phyloP scores from a whole-genome alignment of 2,888 invertebrate genomes.

The Busseola fusca region DNA sequence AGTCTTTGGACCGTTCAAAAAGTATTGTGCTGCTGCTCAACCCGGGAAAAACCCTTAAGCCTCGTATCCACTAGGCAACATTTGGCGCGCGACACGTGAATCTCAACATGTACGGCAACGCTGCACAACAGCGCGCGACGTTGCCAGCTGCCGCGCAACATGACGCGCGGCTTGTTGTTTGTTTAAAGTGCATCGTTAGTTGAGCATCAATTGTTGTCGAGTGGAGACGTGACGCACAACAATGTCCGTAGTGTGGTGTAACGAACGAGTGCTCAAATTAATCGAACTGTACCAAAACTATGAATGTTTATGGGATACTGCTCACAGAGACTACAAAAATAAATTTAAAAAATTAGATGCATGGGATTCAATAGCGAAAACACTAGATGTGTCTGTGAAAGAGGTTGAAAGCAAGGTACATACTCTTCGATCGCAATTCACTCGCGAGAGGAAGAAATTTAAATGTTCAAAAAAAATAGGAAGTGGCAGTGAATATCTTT shows the following conservation, averaged over 20 bases:
- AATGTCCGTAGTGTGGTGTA: conserved; percentile 5
- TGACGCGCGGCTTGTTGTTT: too few relatives aligned
- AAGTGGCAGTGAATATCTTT: neutral
- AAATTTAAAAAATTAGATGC: neutral
- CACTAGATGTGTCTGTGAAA: neutral
- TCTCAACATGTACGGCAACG: too few relatives aligned
- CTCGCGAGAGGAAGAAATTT: neutral
- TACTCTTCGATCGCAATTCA: neutral
- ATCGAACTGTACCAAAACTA: conserved; percentile 8
- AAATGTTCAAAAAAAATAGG: neutral
- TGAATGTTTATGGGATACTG: conserved; percentile 10
- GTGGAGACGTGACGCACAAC: neutral
- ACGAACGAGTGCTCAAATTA: conserved; percentile 11
- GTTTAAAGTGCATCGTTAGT: too few relatives aligned
- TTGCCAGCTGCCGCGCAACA: too few relatives aligned
- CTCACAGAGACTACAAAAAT: conserved; percentile 5
- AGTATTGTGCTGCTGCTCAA: too few relatives aligned
- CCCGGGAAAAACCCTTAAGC: too few relatives aligned
- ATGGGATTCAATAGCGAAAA: neutral
- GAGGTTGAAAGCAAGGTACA: neutral
- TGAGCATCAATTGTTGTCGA: too few relatives aligned
- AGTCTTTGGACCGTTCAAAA: too few relatives aligned
- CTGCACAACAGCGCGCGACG: too few relatives aligned
- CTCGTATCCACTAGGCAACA: too few relatives aligned
- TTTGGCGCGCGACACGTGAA: too few relatives aligned